These are phyloP conservation scores for Drosophila anomelani DNA, from an alignment of 2,888 invertebrate genomes.

Conservation along the genomic window DNA sequence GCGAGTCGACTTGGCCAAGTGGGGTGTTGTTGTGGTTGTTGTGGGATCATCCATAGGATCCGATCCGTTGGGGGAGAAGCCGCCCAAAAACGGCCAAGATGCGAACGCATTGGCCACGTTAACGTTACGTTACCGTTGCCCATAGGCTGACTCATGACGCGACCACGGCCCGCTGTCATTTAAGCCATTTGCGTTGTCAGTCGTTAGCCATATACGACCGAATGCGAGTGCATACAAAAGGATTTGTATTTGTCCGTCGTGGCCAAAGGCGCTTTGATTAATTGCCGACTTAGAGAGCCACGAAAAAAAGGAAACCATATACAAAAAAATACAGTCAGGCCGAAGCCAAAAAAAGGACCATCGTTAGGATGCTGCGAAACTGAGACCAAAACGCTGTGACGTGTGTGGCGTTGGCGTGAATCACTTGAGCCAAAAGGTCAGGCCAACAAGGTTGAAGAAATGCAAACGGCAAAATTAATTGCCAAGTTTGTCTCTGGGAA, in stretches of 20 bases:
- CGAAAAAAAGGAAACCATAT: conserved; percentile 4
- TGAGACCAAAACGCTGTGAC: conserved; percentile 31
- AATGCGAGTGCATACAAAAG: conserved; percentile 60
- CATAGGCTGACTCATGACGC: conserved; percentile 79
- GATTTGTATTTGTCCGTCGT: conserved; percentile 77
- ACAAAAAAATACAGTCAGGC: neutral
- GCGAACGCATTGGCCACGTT: conserved; percentile 57
- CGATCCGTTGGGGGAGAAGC: conserved; percentile 44
- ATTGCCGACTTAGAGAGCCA: conserved; percentile 78
- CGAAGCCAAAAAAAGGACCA: conserved; percentile 21
- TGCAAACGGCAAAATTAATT: conserved; percentile 77
- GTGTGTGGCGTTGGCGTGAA: conserved; percentile 78
- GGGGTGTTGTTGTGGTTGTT: conserved; percentile 16
- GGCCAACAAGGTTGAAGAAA: conserved; percentile 79
- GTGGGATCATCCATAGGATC: conserved; percentile 4
- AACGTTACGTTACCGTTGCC: conserved; percentile 73
- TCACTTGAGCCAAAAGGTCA: conserved; percentile 80
- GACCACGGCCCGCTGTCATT: conserved; percentile 73
- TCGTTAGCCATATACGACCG: conserved; percentile 71
- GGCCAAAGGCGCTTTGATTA: conserved; percentile 79
- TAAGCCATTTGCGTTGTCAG: conserved; percentile 79
- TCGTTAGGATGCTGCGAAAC: conserved; percentile 40
- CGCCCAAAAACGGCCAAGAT: conserved; percentile 63
- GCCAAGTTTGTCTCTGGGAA: conserved; percentile 74
- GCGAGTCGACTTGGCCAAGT: conserved; percentile 18